These are phyloP conservation scores for Callaeas wilsoni DNA, from an alignment of 2,113 vertebrate species.

Conservation along the genomic window DNA sequence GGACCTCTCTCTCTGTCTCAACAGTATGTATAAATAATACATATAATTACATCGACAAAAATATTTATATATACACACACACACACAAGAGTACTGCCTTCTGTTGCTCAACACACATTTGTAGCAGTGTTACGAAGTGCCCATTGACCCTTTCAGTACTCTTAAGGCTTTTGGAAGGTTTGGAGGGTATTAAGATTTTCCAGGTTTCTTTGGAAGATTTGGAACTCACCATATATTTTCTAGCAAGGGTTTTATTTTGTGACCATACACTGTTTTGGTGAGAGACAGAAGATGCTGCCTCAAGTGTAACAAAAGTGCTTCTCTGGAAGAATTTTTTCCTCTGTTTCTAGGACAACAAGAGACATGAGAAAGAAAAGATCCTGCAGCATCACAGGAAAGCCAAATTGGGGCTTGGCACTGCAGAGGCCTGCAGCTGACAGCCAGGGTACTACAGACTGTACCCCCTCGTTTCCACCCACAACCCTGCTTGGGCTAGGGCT, in stretches of 20 bases:
- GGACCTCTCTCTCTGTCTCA: not conserved
- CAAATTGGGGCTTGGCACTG: not conserved
- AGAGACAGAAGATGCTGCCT: not conserved
- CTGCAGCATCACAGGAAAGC: not conserved
- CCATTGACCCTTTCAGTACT: not conserved
- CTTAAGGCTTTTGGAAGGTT: not conserved
- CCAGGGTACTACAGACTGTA: not conserved
- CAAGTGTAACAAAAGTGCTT: not conserved
- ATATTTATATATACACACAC: not conserved
- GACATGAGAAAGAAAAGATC: constrained; percentile 13
- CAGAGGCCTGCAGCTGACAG: not conserved
- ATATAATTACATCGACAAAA: not conserved
- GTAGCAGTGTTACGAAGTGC: not conserved
- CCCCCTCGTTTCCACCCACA: not conserved
- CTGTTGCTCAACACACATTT: not conserved
- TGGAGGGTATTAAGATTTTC: not conserved
- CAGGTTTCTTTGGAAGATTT: not conserved
- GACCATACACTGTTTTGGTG: not conserved
- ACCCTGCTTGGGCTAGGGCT: not conserved
- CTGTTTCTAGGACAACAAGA: constrained; percentile 66
- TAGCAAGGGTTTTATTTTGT: not conserved
- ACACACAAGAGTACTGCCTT: not conserved
- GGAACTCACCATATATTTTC: not conserved
- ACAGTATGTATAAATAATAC: not conserved
- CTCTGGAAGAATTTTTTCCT: constrained; percentile 3